Evolutionary conservation across 2,888 invertebrate genomes (phyloP).

Genomic region (Hydropsyche betteni): DNA sequence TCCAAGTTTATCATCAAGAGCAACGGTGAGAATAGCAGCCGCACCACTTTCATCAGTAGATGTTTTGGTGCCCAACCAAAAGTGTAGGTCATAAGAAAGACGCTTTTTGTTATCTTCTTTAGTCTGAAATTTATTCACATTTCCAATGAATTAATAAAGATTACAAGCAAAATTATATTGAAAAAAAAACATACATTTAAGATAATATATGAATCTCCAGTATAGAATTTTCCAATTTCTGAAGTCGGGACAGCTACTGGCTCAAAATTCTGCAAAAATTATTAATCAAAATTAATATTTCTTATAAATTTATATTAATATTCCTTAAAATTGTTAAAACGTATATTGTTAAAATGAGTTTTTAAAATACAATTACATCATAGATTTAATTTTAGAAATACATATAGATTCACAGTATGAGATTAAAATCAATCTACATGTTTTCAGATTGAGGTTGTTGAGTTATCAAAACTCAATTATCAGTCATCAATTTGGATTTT

Average conservation of each 20-base stretch:
- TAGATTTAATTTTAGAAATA: neutral
- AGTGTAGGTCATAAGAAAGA: conserved; percentile 82
- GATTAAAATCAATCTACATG: no score
- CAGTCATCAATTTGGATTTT: no score
- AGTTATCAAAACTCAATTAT: no score
- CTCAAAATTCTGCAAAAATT: conserved; percentile 73
- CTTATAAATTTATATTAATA: no score
- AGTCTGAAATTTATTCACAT: conserved; percentile 67
- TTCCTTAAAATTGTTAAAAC: neutral
- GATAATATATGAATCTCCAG: conserved; percentile 87
- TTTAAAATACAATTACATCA: neutral
- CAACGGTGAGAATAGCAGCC: conserved; percentile 80
- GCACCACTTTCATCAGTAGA: conserved; percentile 80
- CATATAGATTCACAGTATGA: neutral
- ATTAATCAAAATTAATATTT: no score
- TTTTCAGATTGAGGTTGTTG: no score
- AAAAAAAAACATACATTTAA: conserved; percentile 70
- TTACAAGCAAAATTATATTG: neutral
- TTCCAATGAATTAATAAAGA: neutral
- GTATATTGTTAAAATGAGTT: conserved; percentile 32
- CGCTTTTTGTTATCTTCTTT: conserved; percentile 68
- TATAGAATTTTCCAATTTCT: conserved; percentile 85
- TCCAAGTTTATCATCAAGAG: conserved; percentile 84
- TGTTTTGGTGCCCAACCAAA: conserved; percentile 87
- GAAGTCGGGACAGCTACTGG: conserved; percentile 76